These are phyloP conservation scores for Caenorhabditis macrosperma DNA, from an alignment of 2,888 invertebrate genomes.

Conservation along the genomic window DNA sequence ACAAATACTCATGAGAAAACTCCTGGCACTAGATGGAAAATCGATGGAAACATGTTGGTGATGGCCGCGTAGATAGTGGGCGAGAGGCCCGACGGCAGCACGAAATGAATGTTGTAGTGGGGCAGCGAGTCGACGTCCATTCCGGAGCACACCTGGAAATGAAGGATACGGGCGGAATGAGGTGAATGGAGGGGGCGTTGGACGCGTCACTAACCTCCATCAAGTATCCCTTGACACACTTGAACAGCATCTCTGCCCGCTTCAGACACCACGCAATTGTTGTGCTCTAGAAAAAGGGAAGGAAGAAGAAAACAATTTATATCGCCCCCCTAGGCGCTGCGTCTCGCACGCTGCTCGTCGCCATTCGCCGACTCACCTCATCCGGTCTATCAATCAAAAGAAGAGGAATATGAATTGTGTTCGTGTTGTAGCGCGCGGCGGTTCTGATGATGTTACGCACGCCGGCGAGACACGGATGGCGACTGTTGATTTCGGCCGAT, in stretches of 20 bases:
- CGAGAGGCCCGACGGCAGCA: conserved; percentile 90
- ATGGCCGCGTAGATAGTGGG: conserved; percentile 82
- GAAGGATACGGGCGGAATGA: neutral
- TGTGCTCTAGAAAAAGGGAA: conserved; percentile 83
- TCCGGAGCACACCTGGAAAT: conserved; percentile 64
- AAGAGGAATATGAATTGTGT: conserved; percentile 93
- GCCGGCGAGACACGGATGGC: conserved; percentile 92
- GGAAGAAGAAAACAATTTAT: conserved; percentile 18
- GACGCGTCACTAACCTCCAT: conserved; percentile 82
- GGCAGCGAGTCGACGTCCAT: conserved; percentile 81
- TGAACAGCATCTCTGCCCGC: conserved; percentile 95
- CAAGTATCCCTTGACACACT: conserved; percentile 99
- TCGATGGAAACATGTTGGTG: conserved; percentile 91
- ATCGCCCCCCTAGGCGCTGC: too few species aligned
- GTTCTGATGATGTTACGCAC: conserved; percentile 94
- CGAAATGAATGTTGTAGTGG: conserved; percentile 88
- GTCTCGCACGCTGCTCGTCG: neutral
- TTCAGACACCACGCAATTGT: conserved; percentile 96
- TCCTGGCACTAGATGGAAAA: conserved; percentile 84
- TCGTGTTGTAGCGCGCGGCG: conserved; percentile 94
- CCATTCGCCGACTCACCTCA: conserved; percentile 84
- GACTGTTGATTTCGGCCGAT: conserved; percentile 88
- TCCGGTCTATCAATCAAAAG: conserved; percentile 93
- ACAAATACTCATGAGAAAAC: conserved; percentile 47
- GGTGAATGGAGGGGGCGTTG: neutral